phyloP scores from a whole-genome alignment of 2,113 vertebrate genomes.

The Oostethus manadensis region DNA sequence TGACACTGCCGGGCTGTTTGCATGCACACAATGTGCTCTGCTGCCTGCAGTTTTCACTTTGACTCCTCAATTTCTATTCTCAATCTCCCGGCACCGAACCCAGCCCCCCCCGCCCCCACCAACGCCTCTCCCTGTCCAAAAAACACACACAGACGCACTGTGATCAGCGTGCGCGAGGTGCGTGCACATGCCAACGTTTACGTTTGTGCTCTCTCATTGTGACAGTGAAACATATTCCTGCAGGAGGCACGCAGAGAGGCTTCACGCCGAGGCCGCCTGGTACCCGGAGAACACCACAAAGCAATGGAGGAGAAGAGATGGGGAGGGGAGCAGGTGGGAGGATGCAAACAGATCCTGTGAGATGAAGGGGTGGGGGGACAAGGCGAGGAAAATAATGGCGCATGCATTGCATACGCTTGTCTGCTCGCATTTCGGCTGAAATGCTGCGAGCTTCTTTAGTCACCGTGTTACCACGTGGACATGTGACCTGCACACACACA shows the following conservation, averaged over 20 bases:
- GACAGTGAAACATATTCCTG: constrained; percentile 23
- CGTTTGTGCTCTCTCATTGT: too few relatives aligned
- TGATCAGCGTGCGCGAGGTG: background rate
- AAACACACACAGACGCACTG: background rate
- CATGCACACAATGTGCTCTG: too few relatives aligned
- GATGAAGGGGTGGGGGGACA: constrained; percentile 22
- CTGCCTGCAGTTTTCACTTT: constrained; percentile 3
- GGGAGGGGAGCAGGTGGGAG: background rate
- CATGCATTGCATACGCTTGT: background rate
- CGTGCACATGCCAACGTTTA: background rate
- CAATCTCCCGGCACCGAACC: constrained; percentile 4
- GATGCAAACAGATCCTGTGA: constrained; percentile 22
- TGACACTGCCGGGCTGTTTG: too few relatives aligned
- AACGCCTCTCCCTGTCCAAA: too few relatives aligned
- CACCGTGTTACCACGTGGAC: background rate
- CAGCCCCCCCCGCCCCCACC: too few relatives aligned
- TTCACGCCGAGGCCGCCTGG: constrained; percentile 46
- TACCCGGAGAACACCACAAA: constrained; percentile 43
- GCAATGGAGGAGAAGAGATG: background rate
- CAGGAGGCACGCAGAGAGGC: constrained; percentile 46
- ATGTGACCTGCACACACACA: constrained; percentile 5
- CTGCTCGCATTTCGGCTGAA: background rate
- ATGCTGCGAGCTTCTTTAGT: background rate
- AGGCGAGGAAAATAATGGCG: background rate
- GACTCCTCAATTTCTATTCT: constrained; percentile 5